Evolutionary conservation across 2,888 invertebrate species (phyloP).

Genomic region (Calameuta filiformis): DNA sequence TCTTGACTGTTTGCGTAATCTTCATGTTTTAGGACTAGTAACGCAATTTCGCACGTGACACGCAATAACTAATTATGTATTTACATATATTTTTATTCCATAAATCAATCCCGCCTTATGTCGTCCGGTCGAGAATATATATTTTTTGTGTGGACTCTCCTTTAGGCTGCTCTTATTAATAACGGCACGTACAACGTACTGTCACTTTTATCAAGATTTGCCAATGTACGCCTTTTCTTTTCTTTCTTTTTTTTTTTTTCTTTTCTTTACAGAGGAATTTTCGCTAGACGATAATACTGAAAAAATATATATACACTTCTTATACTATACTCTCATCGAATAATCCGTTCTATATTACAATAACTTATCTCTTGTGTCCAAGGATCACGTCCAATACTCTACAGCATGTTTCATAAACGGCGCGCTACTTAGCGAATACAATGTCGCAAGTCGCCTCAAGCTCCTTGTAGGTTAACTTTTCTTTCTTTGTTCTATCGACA

Average conservation of each 20-base stretch:
- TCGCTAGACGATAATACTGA: slow-evolving; percentile 43
- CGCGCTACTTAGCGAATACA: not conserved
- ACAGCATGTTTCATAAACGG: not conserved
- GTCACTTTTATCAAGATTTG: slow-evolving; percentile 8
- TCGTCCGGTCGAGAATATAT: not conserved
- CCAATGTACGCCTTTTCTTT: not conserved
- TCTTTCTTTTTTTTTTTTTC: not conserved
- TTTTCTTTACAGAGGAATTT: slow-evolving; percentile 10
- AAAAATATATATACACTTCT: slow-evolving; percentile 50
- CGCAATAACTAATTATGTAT: not conserved
- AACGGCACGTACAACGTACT: not conserved
- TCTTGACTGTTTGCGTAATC: not conserved
- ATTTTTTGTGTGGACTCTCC: too few species aligned
- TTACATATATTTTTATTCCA: not conserved
- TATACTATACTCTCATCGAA: slow-evolving; percentile 27
- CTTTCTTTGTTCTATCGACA: not conserved
- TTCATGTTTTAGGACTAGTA: not conserved
- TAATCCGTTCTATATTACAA: slow-evolving; percentile 14
- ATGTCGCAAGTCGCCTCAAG: not conserved
- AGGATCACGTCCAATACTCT: not conserved
- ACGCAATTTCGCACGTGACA: not conserved
- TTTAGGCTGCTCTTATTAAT: not conserved
- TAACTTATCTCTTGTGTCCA: slow-evolving; percentile 2
- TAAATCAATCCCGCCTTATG: not conserved
- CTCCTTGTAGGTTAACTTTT: not conserved